Percentiles rank a stretch among this genome's conserved stretches.
Conservation (phyloP, 2,113 vertebrate species). For the Sinocyclocheilus maitianheensis region DNA sequence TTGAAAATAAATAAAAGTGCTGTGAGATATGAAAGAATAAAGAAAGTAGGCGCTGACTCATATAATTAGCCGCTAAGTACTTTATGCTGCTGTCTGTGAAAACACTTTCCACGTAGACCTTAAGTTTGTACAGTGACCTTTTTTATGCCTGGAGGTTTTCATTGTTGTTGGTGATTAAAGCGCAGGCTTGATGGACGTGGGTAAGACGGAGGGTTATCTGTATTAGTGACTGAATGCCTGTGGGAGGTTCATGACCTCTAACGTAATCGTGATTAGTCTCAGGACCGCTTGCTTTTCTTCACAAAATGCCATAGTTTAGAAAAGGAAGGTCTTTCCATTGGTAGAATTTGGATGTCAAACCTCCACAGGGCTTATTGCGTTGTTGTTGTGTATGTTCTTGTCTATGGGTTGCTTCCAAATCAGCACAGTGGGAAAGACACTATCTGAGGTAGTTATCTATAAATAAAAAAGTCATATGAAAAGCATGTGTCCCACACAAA, state of each 20-base stretch:
- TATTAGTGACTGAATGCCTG: constrained; percentile 22
- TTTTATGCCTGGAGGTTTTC: constrained; percentile 9
- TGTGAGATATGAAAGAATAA: background rate
- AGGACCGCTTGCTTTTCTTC: background rate
- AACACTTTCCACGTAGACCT: background rate
- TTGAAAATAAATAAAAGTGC: constrained; percentile 9
- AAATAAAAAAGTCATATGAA: background rate
- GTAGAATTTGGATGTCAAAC: background rate
- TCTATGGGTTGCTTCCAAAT: background rate
- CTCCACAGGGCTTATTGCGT: background rate
- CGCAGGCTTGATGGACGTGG: background rate
- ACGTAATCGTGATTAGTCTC: background rate
- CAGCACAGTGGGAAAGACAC: background rate
- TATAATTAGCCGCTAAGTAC: background rate
- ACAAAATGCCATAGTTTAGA: background rate
- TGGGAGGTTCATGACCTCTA: constrained; percentile 24
- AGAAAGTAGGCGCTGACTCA: background rate
- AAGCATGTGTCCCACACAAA: background rate
- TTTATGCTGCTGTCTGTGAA: background rate
- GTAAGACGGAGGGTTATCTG: constrained; percentile 12
- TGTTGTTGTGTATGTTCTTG: constrained; percentile 4
- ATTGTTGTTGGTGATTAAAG: constrained; percentile 32
- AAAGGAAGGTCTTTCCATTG: background rate
- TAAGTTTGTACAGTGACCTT: constrained; percentile 5
- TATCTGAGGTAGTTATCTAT: background rate